Evolutionary conservation across 2,113 vertebrate genomes (phyloP), one percentile per base, ranked within the genome.

Genomic region (Jaculus jaculus): DNA sequence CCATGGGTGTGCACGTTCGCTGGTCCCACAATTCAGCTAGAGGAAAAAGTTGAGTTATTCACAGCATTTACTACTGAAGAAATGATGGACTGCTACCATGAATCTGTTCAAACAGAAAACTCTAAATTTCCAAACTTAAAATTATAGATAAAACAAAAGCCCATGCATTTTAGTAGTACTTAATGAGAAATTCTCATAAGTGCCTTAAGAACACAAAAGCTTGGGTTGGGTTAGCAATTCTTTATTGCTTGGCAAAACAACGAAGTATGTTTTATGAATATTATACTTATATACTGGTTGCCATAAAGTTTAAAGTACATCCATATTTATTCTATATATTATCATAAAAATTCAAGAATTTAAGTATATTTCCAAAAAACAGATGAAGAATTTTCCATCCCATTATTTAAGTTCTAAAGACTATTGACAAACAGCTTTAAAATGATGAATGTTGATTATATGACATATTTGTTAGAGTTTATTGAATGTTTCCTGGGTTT

Each of bases 91-190:
- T 72, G 15, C 18, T 39, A 89, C 17, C 16, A 20, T 32, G 37
- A 91, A 81, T 39, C 75, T 72, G 26, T 72, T 73, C 37, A 92
- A 87, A 34, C 61, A n/a, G 37, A 61, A 91, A 91, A 90, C 63
- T 26, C 54, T 28, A 63, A 91, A 92, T 37, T 74, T 72, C 54
- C n/a, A 63, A 91, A 92, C 37, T 74, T 72, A 30, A 77, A 81
- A 63, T 88, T 66, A 47, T 54, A 82, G 18, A 78, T 72, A 68
- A 77, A 47, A 78, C 37, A 51, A 82, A 42, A 68, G 30, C 16
- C 12, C 37, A 42, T 73, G n/a, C 0, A 34, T 74, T 60, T 90
- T 30, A 85, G 58, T 47, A 9, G 30, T 21, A 72, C 26, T 68
- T 93, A 58, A 13, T 63, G 34, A 58, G 39, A 65, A 58, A 5